A percentile compares a stretch with the other conserved stretches of the same genome.
phyloP scores from a whole-genome alignment of 1,140 invertebrate species.

The Chlorops oryzae region DNA sequence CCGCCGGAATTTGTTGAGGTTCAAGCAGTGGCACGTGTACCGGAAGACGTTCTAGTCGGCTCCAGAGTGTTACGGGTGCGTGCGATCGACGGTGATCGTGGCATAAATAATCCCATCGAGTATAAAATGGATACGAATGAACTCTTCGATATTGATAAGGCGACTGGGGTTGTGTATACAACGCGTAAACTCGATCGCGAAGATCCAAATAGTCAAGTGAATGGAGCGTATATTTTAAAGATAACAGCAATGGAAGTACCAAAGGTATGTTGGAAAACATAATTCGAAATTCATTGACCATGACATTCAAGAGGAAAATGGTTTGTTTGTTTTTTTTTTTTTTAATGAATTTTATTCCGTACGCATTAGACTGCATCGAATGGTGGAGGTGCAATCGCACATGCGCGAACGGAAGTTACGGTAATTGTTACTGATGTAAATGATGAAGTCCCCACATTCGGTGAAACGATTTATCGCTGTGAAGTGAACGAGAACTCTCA shows the following conservation, averaged over 20 bases:
- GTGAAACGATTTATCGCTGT: conserved; percentile 69
- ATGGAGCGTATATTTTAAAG: conserved; percentile 81
- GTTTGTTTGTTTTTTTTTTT: too few species aligned
- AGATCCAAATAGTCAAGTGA: conserved; percentile 65
- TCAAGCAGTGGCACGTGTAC: conserved; percentile 76
- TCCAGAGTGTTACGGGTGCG: conserved; percentile 79
- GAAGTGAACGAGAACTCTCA: conserved; percentile 91
- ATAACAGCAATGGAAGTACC: conserved; percentile 63
- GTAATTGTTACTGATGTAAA: conserved; percentile 92
- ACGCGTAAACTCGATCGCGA: conserved; percentile 73
- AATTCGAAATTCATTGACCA: background rate
- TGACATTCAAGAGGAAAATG: background rate
- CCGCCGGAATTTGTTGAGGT: conserved; percentile 84
- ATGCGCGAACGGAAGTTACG: conserved; percentile 81
- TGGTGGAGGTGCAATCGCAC: conserved; percentile 59
- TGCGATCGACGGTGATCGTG: conserved; percentile 86
- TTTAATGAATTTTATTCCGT: too few species aligned
- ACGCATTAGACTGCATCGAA: background rate
- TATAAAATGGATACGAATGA: conserved; percentile 74
- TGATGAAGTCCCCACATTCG: conserved; percentile 85
- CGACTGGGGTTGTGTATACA: conserved; percentile 74
- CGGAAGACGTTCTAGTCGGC: conserved; percentile 76
- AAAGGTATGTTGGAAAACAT: conserved; percentile 37
- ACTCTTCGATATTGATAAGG: conserved; percentile 68
- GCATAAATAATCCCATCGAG: conserved; percentile 79